Percentiles rank a stretch among this genome's conserved stretches.
Evolutionary conservation across 2,888 invertebrate genomes (phyloP).

Genomic region (Ditylenchus weischeri): DNA sequence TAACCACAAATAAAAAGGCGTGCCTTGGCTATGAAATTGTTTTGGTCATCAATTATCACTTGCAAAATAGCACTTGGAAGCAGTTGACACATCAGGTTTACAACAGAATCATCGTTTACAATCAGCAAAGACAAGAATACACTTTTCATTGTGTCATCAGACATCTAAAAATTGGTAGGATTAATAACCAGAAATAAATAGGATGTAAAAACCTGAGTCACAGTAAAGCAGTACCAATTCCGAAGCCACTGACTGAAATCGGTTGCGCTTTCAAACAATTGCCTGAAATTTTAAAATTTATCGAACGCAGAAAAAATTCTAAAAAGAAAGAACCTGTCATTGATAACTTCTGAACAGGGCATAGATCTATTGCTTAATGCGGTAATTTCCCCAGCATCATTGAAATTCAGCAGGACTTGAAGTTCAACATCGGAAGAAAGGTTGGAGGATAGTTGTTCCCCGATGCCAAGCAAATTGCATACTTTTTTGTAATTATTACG

Average conservation of each 20-base stretch:
- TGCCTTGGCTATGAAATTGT: background rate
- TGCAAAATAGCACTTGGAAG: background rate
- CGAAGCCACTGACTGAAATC: conserved; percentile 9
- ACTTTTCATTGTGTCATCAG: background rate
- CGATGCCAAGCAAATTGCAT: no score
- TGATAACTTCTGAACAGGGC: no score
- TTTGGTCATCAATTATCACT: background rate
- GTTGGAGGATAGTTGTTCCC: no score
- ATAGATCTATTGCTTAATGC: no score
- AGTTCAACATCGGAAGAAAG: no score
- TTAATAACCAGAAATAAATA: background rate
- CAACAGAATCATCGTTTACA: background rate
- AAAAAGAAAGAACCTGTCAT: no score
- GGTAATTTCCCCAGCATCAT: no score
- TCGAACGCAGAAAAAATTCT: no score
- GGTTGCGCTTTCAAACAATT: background rate
- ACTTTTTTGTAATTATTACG: no score
- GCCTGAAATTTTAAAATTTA: background rate
- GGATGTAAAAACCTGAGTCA: background rate
- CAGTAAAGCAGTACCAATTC: background rate
- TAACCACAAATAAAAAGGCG: no score
- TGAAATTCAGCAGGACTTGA: no score
- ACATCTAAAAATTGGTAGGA: background rate
- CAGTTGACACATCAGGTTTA: background rate
- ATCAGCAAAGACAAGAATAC: conserved; percentile 7